These are phyloP conservation scores for Odontamblyopus lacepedii DNA, from an alignment of 2,797 vertebrate genomes.

Conservation along the genomic window DNA sequence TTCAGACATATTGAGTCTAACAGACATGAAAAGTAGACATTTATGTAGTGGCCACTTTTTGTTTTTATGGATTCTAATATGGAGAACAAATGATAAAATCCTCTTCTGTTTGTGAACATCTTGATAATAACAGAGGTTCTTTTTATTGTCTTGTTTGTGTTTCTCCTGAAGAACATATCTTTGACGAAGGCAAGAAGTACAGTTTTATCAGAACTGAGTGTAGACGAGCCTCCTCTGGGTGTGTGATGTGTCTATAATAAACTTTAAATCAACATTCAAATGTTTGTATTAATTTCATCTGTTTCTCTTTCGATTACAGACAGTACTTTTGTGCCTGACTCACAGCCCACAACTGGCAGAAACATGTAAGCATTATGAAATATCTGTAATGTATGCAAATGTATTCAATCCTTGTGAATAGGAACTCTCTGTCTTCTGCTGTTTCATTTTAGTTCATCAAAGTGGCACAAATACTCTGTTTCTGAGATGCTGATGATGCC, in stretches of 20 bases:
- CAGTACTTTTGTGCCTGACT: conserved; percentile 78
- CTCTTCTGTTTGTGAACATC: neutral
- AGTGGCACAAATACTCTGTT: conserved; percentile 62
- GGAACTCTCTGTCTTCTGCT: conserved; percentile 15
- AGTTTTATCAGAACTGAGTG: conserved; percentile 45
- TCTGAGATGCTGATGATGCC: conserved; percentile 67
- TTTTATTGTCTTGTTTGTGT: conserved; percentile 1
- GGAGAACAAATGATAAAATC: no score
- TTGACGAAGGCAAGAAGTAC: conserved; percentile 57
- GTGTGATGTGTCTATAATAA: conserved; percentile 33
- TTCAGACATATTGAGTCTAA: neutral
- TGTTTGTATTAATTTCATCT: conserved; percentile 1
- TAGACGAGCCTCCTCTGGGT: conserved; percentile 71
- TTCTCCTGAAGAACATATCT: conserved; percentile 62
- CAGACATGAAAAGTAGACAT: neutral
- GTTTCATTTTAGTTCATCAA: conserved; percentile 45
- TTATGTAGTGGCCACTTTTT: neutral
- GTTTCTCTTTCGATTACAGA: conserved; percentile 66
- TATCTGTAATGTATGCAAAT: conserved; percentile 11
- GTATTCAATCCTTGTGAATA: conserved; percentile 8
- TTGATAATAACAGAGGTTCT: neutral
- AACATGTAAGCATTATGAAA: conserved; percentile 75
- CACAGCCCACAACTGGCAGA: conserved; percentile 70
- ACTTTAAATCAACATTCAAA: neutral
- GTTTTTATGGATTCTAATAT: no score